Base-by-base conservation (phyloP, 2,113 vertebrate genomes). In the Sylvilagus bachmani region DNA sequence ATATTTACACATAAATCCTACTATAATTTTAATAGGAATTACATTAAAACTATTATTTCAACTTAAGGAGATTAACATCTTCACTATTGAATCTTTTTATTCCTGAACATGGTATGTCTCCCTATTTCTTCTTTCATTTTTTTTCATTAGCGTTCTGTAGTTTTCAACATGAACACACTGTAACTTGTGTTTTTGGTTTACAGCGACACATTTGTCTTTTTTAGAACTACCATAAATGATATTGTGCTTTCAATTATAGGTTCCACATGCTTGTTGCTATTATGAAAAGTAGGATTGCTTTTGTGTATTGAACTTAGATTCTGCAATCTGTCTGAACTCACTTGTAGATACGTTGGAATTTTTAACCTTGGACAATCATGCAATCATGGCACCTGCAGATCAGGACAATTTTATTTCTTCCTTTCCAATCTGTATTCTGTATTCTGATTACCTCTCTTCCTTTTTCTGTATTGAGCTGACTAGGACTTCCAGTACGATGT, bases 161-260 rank as follows among this genome's bases (percentile, higher is more conserved):
- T 61, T 95, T 95, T 87, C 25, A 78, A 44, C 64, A n/a, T n/a
- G n/a, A n/a, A n/a, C n/a, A n/a, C n/a, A 38, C 64, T 67, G 21
- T 67, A 38, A 10, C 27, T 33, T 82, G 31, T 61, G 33, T 21
- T 77, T 29, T 90, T 96, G 62, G 53, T 73, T 79, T 93, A 74
- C 51, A 79, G 44, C 7, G 66, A 53, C 61, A 4, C 67, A 66
- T 53, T 70, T 58, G 19, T 69, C 36, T 75, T 58, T 70, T 84
- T 66, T 38, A 17, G 31, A 84, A 17, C 66, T 27, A 75, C 10
- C 51, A 25, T 61, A 79, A 96, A 91, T 51, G 33, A 9, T 61
- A 61, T 79, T 84, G 16, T 79, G 44, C 12, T 90, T 92, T 79
- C 73, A 90, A 90, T 87, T 88, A 87, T 44, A 64, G 31, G 62